Percentiles rank a stretch among this genome's conserved stretches.
Conservation (phyloP, 2,888 invertebrate genomes). For the Gari tellinella region DNA sequence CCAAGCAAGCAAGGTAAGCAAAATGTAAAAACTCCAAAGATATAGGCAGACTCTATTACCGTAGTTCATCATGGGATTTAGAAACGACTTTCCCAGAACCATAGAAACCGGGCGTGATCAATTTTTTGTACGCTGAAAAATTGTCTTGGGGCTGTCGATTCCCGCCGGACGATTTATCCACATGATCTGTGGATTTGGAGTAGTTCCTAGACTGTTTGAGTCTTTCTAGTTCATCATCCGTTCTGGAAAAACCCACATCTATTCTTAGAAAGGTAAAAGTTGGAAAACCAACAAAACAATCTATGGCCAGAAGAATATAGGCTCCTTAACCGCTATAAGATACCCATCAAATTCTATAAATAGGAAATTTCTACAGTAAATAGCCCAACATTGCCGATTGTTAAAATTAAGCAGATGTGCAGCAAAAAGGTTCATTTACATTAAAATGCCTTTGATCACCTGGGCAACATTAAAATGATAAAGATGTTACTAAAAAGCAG, state of each 20-base stretch:
- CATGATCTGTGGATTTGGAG: conserved; percentile 59
- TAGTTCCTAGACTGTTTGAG: conserved; percentile 44
- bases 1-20: too few relatives aligned
- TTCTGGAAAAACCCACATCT: conserved; percentile 63
- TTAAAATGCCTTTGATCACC: too few relatives aligned
- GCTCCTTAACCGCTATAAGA: too few relatives aligned
- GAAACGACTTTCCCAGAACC: conserved; percentile 60
- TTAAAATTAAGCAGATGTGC: too few relatives aligned
- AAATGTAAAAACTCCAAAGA: too few relatives aligned
- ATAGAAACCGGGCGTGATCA: conserved; percentile 79
- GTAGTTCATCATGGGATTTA: conserved; percentile 66
- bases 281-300: conserved; percentile 2
- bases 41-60: conserved; percentile 55
- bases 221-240: conserved; percentile 69
- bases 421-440: too few relatives aligned
- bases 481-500: too few relatives aligned
- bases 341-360: too few relatives aligned
- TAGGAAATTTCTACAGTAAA: too few relatives aligned
- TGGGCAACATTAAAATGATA: too few relatives aligned
- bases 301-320: background rate
- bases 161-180: conserved; percentile 53
- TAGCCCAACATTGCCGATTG: too few relatives aligned
- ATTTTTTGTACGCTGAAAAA: conserved; percentile 76
- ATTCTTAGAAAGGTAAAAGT: conserved; percentile 5
- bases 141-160: conserved; percentile 57